Evolutionary conservation across 1,140 invertebrate genomes (phyloP).

Genomic region (Hycleus cichorii): DNA sequence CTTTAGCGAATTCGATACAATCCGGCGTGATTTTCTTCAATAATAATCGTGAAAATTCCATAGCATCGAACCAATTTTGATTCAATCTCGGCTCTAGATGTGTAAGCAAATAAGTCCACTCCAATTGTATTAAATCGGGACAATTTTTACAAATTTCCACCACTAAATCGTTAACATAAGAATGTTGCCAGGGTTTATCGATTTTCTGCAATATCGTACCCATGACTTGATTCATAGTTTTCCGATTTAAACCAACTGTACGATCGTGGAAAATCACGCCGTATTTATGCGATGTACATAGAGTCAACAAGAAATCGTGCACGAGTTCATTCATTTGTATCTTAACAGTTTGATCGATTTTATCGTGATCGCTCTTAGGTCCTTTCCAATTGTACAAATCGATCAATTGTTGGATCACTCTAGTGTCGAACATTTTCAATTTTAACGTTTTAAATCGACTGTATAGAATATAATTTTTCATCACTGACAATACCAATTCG

Average conservation of each 20-base stretch:
- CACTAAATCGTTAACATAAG: slow-evolving; percentile 55
- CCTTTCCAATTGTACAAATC: slow-evolving; percentile 70
- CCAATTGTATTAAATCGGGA: slow-evolving; percentile 61
- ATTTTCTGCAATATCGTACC: slow-evolving; percentile 55
- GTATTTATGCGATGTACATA: slow-evolving; percentile 62
- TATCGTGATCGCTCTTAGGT: slow-evolving; percentile 42
- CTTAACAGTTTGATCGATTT: slow-evolving; percentile 44
- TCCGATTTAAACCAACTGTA: slow-evolving; percentile 49
- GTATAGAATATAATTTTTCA: slow-evolving; percentile 62
- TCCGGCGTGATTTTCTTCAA: slow-evolving; percentile 43
- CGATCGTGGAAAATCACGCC: slow-evolving; percentile 61
- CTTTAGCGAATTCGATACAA: slow-evolving; percentile 34
- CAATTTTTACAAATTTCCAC: slow-evolving; percentile 57
- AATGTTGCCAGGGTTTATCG: slow-evolving; percentile 58
- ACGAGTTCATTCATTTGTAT: slow-evolving; percentile 50
- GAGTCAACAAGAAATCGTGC: slow-evolving; percentile 56
- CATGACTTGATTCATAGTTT: slow-evolving; percentile 55
- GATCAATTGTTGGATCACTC: slow-evolving; percentile 56
- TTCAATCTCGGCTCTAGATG: slow-evolving; percentile 53
- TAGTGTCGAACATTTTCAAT: slow-evolving; percentile 60
- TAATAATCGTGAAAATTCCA: slow-evolving; percentile 49
- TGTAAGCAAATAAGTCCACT: slow-evolving; percentile 51
- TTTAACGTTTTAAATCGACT: slow-evolving; percentile 68
- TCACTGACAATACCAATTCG: slow-evolving; percentile 55
- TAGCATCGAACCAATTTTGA: slow-evolving; percentile 49